Conservation (phyloP, 2,888 invertebrate genomes). For the Argyra leucocephala region DNA sequence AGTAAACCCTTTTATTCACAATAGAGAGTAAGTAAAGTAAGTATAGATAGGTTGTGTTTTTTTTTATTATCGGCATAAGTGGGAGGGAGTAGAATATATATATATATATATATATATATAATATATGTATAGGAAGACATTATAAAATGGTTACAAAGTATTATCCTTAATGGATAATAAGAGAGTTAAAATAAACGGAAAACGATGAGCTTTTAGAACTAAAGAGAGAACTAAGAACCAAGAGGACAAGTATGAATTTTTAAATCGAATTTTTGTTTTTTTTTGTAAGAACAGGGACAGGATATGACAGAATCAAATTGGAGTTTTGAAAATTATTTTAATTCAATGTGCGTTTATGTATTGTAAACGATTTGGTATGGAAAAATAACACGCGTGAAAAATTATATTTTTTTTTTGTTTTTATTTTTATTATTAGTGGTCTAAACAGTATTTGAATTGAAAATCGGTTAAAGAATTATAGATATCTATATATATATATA, state of each 20-base stretch:
- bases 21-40: conserved; percentile 6
- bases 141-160: conserved; percentile 4
- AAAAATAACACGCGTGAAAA: conserved; percentile 1
- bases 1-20: conserved; percentile 3
- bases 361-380: background rate
- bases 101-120: background rate
- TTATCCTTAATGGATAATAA: background rate
- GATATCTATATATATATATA: background rate
- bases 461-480: background rate
- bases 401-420: background rate
- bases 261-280: too few relatives aligned
- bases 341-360: conserved; percentile 6
- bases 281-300: background rate
- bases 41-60: background rate
- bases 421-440: background rate
- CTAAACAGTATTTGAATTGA: background rate
- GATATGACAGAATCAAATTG: background rate
- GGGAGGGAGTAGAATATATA: background rate
- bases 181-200: background rate
- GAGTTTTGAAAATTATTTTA: background rate
- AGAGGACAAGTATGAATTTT: background rate
- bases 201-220: background rate
- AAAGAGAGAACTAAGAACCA: background rate
- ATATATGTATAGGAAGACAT: background rate
- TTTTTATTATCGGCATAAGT: background rate